Evolutionary conservation across 2,113 vertebrate species (phyloP).

Genomic region (Actenoides hombroni): DNA sequence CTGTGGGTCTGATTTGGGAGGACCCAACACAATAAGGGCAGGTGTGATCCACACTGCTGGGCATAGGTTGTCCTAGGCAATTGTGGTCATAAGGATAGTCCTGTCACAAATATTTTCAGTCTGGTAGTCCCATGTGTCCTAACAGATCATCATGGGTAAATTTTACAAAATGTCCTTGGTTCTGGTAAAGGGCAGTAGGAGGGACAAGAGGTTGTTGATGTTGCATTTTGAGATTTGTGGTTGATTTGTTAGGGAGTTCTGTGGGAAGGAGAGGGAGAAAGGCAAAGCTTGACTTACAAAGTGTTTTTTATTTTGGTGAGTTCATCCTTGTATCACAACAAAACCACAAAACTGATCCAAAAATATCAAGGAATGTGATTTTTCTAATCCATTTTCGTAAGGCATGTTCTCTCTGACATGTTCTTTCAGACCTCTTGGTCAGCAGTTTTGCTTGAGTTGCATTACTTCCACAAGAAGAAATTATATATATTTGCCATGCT

Average conservation of each 20-base stretch:
- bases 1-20: background rate
- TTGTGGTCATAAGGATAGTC: fast-evolving
- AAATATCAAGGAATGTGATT: background rate
- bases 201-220: background rate
- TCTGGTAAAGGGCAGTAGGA: background rate
- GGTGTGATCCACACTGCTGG: background rate
- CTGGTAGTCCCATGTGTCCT: background rate
- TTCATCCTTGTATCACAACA: background rate
- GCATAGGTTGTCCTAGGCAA: background rate
- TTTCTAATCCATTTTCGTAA: background rate
- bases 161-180: background rate
- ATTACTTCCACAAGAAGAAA: background rate
- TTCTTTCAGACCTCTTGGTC: background rate
- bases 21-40: fast-evolving
- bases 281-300: background rate
- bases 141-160: background rate
- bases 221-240: background rate
- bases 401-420: background rate
- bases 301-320: background rate
- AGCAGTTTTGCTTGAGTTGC: background rate
- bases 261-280: background rate
- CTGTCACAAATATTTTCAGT: background rate
- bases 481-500: background rate
- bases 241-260: background rate
- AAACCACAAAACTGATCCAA: background rate